Base-by-base conservation (phyloP, 2,113 vertebrate genomes). In the Thomomys bottae region DNA sequence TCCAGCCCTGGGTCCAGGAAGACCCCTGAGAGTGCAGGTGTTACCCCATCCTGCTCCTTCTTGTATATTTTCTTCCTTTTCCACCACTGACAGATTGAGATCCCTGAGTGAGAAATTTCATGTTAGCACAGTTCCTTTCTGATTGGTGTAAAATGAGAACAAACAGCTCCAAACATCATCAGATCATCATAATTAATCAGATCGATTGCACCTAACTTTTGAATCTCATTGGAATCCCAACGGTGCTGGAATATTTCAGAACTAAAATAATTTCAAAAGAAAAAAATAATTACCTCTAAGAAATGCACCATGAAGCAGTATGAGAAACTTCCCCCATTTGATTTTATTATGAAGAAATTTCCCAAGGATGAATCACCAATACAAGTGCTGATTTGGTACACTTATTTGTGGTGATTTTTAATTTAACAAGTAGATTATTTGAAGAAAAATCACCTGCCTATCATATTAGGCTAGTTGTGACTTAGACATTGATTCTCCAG, bases 131-230 rank as follows among this genome's bases (percentile, higher is more conserved):
- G 40, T 6, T 78, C 28, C 42, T 80, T 88, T 88, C 82, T 10
- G 77, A 20, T 3, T 83, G 24, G 68, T 20, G 81, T 59, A 18
- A 40, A 54, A 64, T 28, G 54, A 70, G 18, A 93, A 67, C 94
- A 32, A 93, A 67, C 49, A 76, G 5, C 90, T 81, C 18, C 6
- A 63, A 80, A 21, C 28, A 66, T 77, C 61, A 82, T 14, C 40
- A 92, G 38, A 83, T 20, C 45, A 87, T 83, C 20, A 12, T 9
- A 84, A 32, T 95, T 86, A 11, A 14, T 36, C 42, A 0, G 0
- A 89, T 92, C 30, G 5, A 89, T 77, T 6, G n/a, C 70, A 84
- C 49, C 64, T 94, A 63, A 82, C 30, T 64, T 94, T 81, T 90
- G 85, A 75, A 76, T 59, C 12, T 10, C 1, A 11, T 73, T 89